Base-by-base conservation (phyloP, 1,140 invertebrate species). In the Drosophila trapezifrons region DNA sequence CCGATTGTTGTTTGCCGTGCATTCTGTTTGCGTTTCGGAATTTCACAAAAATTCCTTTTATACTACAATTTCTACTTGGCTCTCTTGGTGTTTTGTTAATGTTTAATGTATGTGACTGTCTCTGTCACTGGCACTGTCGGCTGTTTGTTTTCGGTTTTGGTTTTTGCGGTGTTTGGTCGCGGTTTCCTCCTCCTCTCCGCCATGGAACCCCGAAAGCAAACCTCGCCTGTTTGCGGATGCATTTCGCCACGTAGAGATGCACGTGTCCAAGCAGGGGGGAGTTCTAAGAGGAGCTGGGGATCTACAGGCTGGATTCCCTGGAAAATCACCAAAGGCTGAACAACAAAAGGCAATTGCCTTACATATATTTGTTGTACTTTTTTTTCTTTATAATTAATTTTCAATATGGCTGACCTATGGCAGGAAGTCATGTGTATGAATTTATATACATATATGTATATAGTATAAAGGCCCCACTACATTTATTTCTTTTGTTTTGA, bases 41-140 rank as follows among this genome's bases (percentile, higher is more conserved):
- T 86, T 87, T 87, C 75, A 86, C 67, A 59, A 76, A 70, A 87
- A 87, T 87, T 86, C 79, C 78, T 83, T 86, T 86, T 87, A 73
- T 86, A 64, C 60, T 76, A 79, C 63, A 87, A 79, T 87, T 85
- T 83, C 56, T 47, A 43, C 54, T 65, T 47, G 22, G 29, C 64
- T 69, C 37, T 37, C 20, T 25, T 63, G 54, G 32, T 60, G 52
- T 69, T 76, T 69, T 45, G 47, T 70, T 46, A 70, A 84, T 83
- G 80, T 84, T 72, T 78, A 76, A 76, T 80, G 66, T 80, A 71
- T 76, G 57, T 80, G 78, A 80, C 77, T 79, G 59, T 73, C 27
- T 29, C 29, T 10, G 22, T 22, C 22, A 22, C 46, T 47, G 35
- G 59, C 54, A 57, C 49, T 60, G 45, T 60, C 63, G 43, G 42